phyloP scores from a whole-genome alignment of 2,888 invertebrate genomes.

The Therioaphis trifolii region DNA sequence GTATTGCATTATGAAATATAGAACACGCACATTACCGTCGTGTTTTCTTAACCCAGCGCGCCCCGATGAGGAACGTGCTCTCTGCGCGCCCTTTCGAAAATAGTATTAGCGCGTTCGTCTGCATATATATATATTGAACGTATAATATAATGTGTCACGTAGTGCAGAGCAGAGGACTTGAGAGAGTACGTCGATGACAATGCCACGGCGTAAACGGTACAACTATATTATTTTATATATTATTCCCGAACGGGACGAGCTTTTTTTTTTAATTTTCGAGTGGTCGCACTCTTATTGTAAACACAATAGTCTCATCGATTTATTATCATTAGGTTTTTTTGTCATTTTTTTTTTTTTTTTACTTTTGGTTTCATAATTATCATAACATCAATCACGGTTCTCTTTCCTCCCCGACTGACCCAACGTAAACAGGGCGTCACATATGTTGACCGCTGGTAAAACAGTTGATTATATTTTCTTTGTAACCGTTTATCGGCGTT shows the following conservation, averaged over 20 bases:
- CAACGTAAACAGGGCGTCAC: no score
- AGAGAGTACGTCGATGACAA: background rate
- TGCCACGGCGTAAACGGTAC: background rate
- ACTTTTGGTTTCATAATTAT: background rate
- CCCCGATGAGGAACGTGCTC: slow-evolving; percentile 40
- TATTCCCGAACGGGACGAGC: slow-evolving; percentile 40
- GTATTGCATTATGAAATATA: background rate
- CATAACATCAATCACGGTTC: no score
- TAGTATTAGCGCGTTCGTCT: no score
- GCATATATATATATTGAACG: no score
- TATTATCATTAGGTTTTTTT: background rate
- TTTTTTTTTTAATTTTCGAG: background rate
- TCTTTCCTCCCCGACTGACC: no score
- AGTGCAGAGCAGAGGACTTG: no score
- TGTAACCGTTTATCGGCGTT: no score
- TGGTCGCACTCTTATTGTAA: background rate
- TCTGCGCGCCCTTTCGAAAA: no score
- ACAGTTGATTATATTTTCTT: no score
- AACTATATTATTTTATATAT: background rate
- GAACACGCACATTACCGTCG: background rate
- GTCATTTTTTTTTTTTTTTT: background rate
- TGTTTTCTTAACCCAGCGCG: slow-evolving; percentile 43
- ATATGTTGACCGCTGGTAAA: no score
- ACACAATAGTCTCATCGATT: background rate
- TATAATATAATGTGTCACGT: no score